Evolutionary conservation across 2,797 vertebrate species (phyloP).

Genomic region (Stomatorhinus walkeri): DNA sequence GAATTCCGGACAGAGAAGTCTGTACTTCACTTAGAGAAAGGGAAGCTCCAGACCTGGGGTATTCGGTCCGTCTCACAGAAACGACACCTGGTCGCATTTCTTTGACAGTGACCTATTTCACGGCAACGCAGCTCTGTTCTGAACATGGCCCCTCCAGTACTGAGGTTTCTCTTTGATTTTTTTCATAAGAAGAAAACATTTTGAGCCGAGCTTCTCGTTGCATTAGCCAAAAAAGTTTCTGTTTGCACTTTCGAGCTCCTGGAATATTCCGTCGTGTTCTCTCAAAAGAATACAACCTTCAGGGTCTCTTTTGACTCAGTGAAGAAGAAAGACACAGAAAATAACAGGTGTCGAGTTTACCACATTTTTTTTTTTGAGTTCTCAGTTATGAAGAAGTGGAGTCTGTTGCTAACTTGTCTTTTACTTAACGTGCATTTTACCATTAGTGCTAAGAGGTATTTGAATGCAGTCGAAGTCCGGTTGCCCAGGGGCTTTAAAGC

Average conservation of each 20-base stretch:
- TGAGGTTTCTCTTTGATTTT: not conserved
- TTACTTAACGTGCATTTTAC: not conserved
- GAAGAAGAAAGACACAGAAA: not conserved
- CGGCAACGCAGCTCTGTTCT: not conserved
- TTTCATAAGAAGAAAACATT: not conserved
- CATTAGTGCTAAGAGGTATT: not conserved
- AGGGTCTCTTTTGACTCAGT: slow-evolving; percentile 5
- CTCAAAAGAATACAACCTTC: not conserved
- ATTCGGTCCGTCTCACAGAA: not conserved
- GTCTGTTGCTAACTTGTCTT: not conserved
- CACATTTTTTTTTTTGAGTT: not conserved
- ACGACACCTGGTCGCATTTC: not conserved
- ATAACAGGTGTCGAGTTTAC: slow-evolving; percentile 8
- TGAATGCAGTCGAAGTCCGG: not conserved
- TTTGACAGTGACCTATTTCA: not conserved
- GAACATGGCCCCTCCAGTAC: not conserved
- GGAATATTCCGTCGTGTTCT: not conserved
- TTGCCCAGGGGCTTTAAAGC: not conserved
- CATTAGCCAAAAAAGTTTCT: slow-evolving; percentile 4
- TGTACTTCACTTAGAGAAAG: not conserved
- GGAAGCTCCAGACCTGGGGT: not conserved
- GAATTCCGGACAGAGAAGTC: not conserved
- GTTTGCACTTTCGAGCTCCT: not conserved
- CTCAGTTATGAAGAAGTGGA: slow-evolving; percentile 3
- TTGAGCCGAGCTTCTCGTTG: not conserved